Conservation (phyloP, 1,140 invertebrate genomes). For the Melipona quadrifasciata region DNA sequence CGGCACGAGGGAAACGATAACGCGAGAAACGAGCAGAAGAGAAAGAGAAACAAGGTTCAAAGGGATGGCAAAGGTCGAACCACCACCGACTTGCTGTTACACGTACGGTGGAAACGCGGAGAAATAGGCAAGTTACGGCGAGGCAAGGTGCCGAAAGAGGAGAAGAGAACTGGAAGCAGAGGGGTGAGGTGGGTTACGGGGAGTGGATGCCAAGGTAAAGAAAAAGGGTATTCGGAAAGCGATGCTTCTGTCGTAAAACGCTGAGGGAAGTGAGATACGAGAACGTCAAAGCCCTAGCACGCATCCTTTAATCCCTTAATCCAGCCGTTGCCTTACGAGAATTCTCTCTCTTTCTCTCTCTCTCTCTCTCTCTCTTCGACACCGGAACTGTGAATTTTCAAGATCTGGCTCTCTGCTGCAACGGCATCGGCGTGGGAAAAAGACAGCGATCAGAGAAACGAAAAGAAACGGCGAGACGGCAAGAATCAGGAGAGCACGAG, state of each 20-base stretch:
- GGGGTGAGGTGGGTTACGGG: background rate
- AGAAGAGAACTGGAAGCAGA: background rate
- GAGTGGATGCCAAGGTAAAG: background rate
- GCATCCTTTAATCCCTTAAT: constrained; percentile 69
- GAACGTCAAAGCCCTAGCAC: constrained; percentile 55
- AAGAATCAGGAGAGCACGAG: background rate
- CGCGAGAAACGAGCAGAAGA: constrained; percentile 54
- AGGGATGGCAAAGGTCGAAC: constrained; percentile 47
- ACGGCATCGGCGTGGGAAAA: constrained; percentile 13
- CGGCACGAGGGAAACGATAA: constrained; percentile 47
- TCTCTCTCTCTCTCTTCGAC: constrained; percentile 44
- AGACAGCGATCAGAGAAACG: background rate
- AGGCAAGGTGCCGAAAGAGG: background rate
- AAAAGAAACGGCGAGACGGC: background rate
- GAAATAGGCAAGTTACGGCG: constrained; percentile 3
- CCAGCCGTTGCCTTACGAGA: constrained; percentile 50
- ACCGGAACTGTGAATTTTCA: constrained; percentile 61
- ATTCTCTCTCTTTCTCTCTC: constrained; percentile 39
- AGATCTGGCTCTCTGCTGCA: constrained; percentile 30
- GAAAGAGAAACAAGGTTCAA: constrained; percentile 21
- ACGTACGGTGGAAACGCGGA: constrained; percentile 4
- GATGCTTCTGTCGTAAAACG: constrained; percentile 55
- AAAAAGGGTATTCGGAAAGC: constrained; percentile 53
- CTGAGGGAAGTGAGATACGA: constrained; percentile 51
- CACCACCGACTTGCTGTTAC: constrained; percentile 31